Percentiles rank a stretch among this genome's conserved stretches.
Conservation (phyloP, 2,113 vertebrate species). For the Eurypyga helias region DNA sequence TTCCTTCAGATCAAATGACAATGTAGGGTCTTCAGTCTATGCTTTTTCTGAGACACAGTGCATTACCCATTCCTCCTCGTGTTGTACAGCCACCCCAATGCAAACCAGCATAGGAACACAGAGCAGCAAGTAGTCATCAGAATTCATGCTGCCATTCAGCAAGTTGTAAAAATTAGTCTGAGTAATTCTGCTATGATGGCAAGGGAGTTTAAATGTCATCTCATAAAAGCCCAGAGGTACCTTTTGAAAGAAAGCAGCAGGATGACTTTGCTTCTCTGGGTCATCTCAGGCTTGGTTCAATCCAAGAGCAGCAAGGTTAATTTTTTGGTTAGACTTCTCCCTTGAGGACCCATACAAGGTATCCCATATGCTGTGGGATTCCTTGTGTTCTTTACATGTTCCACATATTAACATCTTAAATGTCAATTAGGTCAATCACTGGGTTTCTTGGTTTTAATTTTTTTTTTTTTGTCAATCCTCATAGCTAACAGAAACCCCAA, state of each 20-base stretch:
- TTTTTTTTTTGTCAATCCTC: constrained; percentile 13
- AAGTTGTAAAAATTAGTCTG: background rate
- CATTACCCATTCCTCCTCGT: background rate
- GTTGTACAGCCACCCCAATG: background rate
- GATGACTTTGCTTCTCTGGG: background rate
- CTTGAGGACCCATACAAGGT: background rate
- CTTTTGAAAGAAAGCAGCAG: background rate
- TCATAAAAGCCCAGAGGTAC: background rate
- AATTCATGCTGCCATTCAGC: background rate
- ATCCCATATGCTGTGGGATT: background rate
- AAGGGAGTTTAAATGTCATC: background rate
- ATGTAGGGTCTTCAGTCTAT: background rate
- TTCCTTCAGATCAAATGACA: background rate
- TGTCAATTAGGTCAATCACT: constrained; percentile 24
- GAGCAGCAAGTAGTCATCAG: background rate
- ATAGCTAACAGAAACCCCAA: constrained; percentile 35
- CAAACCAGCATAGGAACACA: background rate
- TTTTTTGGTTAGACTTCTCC: background rate
- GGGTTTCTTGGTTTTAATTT: constrained; percentile 59
- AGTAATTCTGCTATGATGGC: background rate
- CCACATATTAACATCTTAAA: constrained; percentile 24
- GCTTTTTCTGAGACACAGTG: background rate
- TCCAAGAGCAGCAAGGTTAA: background rate
- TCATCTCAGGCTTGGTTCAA: background rate
- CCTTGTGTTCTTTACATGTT: background rate